These are phyloP conservation scores for Argyresthia albistria DNA, from an alignment of 2,888 invertebrate genomes.

Conservation along the genomic window DNA sequence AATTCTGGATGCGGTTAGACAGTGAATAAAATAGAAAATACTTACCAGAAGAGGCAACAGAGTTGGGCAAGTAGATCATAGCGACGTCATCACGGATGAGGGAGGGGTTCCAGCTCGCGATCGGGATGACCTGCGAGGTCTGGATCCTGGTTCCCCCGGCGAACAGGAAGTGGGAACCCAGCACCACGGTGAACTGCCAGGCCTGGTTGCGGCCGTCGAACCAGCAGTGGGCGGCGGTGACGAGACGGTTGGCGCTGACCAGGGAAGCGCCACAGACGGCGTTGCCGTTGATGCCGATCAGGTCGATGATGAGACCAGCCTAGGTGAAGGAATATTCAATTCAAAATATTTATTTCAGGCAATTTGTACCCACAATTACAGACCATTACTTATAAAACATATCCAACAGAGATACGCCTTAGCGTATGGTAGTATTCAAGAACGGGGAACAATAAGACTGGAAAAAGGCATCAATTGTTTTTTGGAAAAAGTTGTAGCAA, in stretches of 20 bases:
- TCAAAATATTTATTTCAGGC: too few relatives aligned
- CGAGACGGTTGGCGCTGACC: conserved; percentile 20
- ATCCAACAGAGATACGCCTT: too few relatives aligned
- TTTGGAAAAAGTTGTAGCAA: too few relatives aligned
- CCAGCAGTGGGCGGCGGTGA: conserved; percentile 52
- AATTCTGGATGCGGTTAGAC: too few relatives aligned
- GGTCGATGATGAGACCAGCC: conserved; percentile 28
- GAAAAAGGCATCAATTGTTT: too few relatives aligned
- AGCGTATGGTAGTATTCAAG: too few relatives aligned
- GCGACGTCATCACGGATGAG: conserved; percentile 33
- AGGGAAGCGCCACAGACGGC: conserved; percentile 39
- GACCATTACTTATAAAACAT: too few relatives aligned
- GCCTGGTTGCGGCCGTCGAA: conserved; percentile 27
- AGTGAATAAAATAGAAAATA: conserved; percentile 7
- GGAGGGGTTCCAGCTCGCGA: conserved; percentile 28
- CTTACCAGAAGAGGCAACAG: conserved; percentile 19
- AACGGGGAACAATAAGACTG: too few relatives aligned
- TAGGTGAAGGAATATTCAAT: conserved; percentile 8
- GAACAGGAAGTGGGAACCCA: conserved; percentile 33
- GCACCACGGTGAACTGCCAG: conserved; percentile 29
- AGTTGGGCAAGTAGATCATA: conserved; percentile 20
- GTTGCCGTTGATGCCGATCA: conserved; percentile 17
- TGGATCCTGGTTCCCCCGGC: conserved; percentile 30
- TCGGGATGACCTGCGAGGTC: conserved; percentile 23
- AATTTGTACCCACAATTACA: too few relatives aligned